Evolutionary conservation across 2,113 vertebrate genomes (phyloP).

Genomic region (Equus przewalskii): DNA sequence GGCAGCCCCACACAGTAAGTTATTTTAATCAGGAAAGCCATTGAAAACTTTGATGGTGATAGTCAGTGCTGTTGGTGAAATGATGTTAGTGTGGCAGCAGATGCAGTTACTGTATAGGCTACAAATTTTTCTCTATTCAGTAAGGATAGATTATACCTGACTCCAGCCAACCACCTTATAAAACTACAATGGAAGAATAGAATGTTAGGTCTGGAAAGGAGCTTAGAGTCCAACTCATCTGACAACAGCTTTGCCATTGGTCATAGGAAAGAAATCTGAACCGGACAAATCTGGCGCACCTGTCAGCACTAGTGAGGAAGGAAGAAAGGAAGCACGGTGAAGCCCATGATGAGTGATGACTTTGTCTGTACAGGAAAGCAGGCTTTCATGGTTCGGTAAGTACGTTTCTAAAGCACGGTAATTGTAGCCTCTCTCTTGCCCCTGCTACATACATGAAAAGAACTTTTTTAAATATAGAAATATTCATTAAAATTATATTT

Average conservation of each 20-base stretch:
- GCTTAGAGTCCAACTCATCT: background rate
- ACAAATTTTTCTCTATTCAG: background rate
- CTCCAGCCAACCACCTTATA: background rate
- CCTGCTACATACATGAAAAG: background rate
- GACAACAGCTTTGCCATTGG: background rate
- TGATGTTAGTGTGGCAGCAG: background rate
- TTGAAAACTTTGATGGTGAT: background rate
- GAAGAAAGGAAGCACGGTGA: background rate
- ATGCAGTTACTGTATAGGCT: background rate
- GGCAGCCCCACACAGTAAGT: background rate
- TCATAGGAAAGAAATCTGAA: background rate
- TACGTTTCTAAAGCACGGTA: background rate
- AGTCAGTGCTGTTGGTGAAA: background rate
- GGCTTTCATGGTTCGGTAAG: background rate
- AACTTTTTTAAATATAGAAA: background rate
- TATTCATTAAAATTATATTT: background rate
- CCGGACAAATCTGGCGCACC: background rate
- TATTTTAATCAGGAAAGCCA: background rate
- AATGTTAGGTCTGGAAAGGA: background rate
- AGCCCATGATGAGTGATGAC: background rate
- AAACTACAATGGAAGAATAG: background rate
- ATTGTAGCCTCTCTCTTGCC: background rate
- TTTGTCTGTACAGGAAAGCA: background rate
- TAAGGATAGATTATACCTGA: background rate
- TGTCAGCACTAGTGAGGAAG: background rate